phyloP scores from a whole-genome alignment of 2,797 vertebrate species.

The Lutjanus argentimaculatus region DNA sequence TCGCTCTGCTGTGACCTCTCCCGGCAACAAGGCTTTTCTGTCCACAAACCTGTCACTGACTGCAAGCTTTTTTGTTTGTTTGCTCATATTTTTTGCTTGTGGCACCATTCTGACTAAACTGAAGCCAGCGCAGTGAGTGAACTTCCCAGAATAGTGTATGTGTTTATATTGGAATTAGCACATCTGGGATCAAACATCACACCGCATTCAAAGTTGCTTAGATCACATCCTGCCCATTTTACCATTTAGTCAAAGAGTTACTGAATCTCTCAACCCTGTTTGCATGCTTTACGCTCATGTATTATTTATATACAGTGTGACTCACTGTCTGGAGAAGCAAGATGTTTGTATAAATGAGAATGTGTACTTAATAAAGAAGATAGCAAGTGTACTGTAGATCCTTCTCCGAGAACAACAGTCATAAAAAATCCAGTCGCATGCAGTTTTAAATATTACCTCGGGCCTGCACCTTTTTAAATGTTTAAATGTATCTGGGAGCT shows the following conservation, averaged over 20 bases:
- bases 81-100: slow-evolving; percentile 12
- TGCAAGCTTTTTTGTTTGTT: slow-evolving; percentile 20
- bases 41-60: slow-evolving; percentile 43
- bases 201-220: slow-evolving; percentile 47
- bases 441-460: slow-evolving; percentile 48
- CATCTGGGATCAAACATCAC: slow-evolving; percentile 58
- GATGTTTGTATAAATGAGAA: slow-evolving; percentile 55
- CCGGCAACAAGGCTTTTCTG: slow-evolving; percentile 40
- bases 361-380: slow-evolving; percentile 54
- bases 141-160: slow-evolving; percentile 37
- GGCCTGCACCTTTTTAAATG: slow-evolving; percentile 36
- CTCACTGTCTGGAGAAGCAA: slow-evolving; percentile 56
- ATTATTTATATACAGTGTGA: slow-evolving; percentile 68
- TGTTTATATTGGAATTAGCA: slow-evolving; percentile 62
- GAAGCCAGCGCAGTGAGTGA: slow-evolving; percentile 29
- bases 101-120: slow-evolving; percentile 47
- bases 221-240: slow-evolving; percentile 63
- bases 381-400: slow-evolving; percentile 12
- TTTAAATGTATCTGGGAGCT: slow-evolving; percentile 22
- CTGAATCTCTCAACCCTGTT: slow-evolving; percentile 55
- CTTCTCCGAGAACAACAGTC: slow-evolving; percentile 29
- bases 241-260: slow-evolving; percentile 61
- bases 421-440: slow-evolving; percentile 35
- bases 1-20: slow-evolving; percentile 57
- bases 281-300: slow-evolving; percentile 63